These are phyloP conservation scores for Parazoanthus darwini DNA, from an alignment of 92 coral and sea anemone genomes.

Conservation along the genomic window DNA sequence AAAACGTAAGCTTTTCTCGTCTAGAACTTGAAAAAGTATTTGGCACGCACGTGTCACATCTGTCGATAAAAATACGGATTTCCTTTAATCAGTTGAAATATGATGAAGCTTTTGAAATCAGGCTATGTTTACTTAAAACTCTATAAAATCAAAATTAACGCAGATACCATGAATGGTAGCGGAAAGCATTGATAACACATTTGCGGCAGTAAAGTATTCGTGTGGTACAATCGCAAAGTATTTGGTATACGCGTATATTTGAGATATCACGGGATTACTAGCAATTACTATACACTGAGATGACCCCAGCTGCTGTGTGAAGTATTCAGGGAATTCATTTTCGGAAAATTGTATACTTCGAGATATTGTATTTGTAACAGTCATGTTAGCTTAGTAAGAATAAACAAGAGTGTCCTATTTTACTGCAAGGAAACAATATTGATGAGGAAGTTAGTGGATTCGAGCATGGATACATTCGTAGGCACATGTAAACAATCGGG, in stretches of 20 bases:
- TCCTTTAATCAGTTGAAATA: neutral
- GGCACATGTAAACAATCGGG: too few relatives aligned
- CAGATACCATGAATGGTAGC: neutral
- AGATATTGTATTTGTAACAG: neutral
- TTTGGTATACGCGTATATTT: conserved; percentile 1
- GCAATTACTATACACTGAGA: conserved; percentile 1
- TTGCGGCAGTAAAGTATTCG: neutral
- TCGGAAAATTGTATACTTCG: neutral
- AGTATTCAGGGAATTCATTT: neutral
- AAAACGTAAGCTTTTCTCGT: too few relatives aligned
- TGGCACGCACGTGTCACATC: neutral
- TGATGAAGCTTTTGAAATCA: neutral
- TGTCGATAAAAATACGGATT: neutral
- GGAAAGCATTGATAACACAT: neutral
- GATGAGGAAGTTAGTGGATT: too few relatives aligned
- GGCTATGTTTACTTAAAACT: neutral
- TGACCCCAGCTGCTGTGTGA: neutral
- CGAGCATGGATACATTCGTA: too few relatives aligned
- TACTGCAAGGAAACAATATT: neutral
- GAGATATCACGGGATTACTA: neutral
- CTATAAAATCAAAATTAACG: neutral
- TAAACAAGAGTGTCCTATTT: neutral
- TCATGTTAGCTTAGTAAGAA: neutral
- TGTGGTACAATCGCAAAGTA: neutral
- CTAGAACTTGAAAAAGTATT: neutral